phyloP scores from a whole-genome alignment of 2,888 invertebrate genomes.

The Agrypnus murinus region DNA sequence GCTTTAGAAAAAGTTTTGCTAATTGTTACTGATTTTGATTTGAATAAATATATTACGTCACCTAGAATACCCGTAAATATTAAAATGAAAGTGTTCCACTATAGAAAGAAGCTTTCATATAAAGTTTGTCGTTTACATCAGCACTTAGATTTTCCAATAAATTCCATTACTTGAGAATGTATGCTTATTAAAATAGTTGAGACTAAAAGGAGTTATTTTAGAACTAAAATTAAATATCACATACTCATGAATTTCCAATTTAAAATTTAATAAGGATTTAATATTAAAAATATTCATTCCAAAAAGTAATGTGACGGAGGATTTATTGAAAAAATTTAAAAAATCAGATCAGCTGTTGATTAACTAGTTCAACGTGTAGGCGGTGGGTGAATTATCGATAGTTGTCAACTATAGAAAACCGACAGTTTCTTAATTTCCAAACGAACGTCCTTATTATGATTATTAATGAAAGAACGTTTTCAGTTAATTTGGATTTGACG shows the following conservation, averaged over 20 bases:
- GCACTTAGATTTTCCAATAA: background rate
- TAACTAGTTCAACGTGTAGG: background rate
- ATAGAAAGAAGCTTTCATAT: no score
- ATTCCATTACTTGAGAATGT: background rate
- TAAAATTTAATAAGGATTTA: slow-evolving; percentile 4
- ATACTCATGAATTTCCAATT: background rate
- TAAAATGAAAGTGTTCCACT: no score
- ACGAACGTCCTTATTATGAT: background rate
- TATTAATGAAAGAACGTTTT: background rate
- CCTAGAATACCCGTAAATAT: no score
- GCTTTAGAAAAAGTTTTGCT: no score
- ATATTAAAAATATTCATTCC: background rate
- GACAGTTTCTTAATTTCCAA: background rate
- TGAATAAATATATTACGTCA: no score
- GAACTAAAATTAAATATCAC: no score
- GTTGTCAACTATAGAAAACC: background rate
- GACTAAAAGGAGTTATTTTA: background rate
- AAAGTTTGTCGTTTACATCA: no score
- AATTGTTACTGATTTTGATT: no score
- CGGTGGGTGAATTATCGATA: background rate
- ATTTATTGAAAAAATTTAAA: background rate
- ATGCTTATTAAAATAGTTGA: slow-evolving; percentile 21
- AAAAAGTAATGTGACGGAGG: background rate
- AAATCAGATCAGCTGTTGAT: slow-evolving; percentile 1
- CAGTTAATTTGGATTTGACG: background rate